phyloP scores from a whole-genome alignment of 1,140 invertebrate species.

The Ips typographus region DNA sequence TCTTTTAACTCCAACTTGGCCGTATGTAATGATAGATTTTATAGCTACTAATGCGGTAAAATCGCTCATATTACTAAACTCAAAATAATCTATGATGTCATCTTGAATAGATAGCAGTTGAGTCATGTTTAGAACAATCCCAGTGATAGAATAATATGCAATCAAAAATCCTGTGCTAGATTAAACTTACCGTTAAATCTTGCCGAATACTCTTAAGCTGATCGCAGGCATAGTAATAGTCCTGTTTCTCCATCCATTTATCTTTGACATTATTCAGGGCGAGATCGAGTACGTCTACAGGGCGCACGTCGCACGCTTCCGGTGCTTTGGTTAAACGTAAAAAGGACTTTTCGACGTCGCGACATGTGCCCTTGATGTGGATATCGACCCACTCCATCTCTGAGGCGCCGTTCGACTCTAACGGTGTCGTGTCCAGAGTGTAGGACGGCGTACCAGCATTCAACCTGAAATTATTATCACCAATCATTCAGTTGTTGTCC shows the following conservation, averaged over 20 bases:
- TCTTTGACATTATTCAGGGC: conserved; percentile 88
- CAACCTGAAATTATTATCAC: conserved; percentile 1
- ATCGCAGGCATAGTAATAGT: conserved; percentile 96
- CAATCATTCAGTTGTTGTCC: conserved; percentile 17
- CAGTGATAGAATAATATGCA: too few species aligned
- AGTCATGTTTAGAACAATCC: too few species aligned
- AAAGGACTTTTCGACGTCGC: conserved; percentile 92
- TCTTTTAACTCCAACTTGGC: too few species aligned
- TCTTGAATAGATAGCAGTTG: too few species aligned
- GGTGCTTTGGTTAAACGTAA: conserved; percentile 94
- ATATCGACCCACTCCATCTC: conserved; percentile 80
- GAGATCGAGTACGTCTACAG: conserved; percentile 78
- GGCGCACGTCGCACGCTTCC: conserved; percentile 86
- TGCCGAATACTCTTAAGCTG: conserved; percentile 98
- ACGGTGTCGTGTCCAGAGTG: conserved; percentile 43
- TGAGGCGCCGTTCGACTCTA: conserved; percentile 51
- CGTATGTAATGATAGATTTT: too few species aligned
- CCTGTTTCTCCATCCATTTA: conserved; percentile 84
- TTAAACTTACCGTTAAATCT: conserved; percentile 86
- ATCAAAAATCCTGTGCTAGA: not conserved
- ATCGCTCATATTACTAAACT: too few species aligned
- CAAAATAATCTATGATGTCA: too few species aligned
- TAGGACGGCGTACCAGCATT: not conserved
- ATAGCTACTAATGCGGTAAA: too few species aligned
- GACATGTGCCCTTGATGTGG: conserved; percentile 91